Percentiles rank a stretch among this genome's conserved stretches.
Evolutionary conservation across 2,888 invertebrate species (phyloP).

Genomic region (Mesochorus sp.): DNA sequence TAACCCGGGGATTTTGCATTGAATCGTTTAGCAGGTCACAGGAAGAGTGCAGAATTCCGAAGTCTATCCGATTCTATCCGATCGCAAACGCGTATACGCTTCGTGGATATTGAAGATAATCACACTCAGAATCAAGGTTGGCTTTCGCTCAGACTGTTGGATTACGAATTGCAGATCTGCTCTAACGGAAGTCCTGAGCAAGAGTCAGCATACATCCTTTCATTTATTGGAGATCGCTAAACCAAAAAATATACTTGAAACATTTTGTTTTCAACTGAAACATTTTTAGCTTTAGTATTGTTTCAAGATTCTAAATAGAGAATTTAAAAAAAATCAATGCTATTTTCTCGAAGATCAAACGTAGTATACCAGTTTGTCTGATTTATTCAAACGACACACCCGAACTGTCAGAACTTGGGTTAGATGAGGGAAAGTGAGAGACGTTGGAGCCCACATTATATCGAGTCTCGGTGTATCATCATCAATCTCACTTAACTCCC

Average conservation of each 20-base stretch:
- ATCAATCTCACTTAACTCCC: conserved; percentile 56
- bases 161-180: conserved; percentile 19
- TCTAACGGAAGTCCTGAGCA: no score
- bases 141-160: conserved; percentile 4
- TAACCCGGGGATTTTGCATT: conserved; percentile 35
- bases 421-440: conserved; percentile 35
- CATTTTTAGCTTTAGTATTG: no score
- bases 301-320: no score
- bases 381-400: background rate
- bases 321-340: background rate
- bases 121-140: conserved; percentile 35
- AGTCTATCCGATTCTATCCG: background rate
- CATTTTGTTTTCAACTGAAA: no score
- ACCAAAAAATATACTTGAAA: no score
- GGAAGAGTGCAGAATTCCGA: conserved; percentile 35
- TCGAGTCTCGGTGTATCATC: background rate
- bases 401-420: background rate
- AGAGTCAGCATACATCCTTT: no score
- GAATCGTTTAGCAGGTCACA: conserved; percentile 44
- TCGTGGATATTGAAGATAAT: conserved; percentile 35
- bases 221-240: no score
- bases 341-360: background rate
- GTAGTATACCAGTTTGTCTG: background rate
- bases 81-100: background rate
- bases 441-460: background rate